Percentiles rank a stretch among this genome's conserved stretches.
phyloP scores from a whole-genome alignment of 92 coral and sea anemone species.

The Porites lobata region DNA sequence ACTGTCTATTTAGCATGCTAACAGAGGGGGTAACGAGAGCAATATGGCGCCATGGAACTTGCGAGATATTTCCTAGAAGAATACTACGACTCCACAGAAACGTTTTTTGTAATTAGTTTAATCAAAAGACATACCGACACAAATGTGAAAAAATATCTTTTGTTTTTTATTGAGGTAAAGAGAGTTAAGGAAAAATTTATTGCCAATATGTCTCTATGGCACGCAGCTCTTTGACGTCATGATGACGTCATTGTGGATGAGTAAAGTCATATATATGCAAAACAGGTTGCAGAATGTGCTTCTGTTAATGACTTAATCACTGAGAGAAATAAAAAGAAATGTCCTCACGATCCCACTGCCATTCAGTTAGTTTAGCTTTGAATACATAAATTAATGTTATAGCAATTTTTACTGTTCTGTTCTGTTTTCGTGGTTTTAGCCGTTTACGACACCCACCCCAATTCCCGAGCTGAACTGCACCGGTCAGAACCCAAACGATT shows the following conservation, averaged over 20 bases:
- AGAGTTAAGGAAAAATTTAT: not conserved
- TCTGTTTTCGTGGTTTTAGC: not conserved
- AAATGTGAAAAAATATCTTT: not conserved
- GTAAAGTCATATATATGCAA: conserved; percentile 23
- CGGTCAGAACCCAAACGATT: not conserved
- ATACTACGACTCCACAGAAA: no score
- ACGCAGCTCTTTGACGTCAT: conserved; percentile 34
- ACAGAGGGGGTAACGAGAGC: not conserved
- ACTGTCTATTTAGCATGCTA: not conserved
- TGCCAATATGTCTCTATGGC: not conserved
- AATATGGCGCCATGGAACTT: not conserved
- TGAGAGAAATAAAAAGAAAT: not conserved
- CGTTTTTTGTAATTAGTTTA: no score
- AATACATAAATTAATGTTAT: not conserved
- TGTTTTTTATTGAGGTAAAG: not conserved
- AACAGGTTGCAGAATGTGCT: not conserved
- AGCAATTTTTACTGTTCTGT: not conserved
- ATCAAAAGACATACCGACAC: no score
- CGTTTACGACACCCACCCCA: not conserved
- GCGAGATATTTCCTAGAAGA: no score
- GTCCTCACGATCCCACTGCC: not conserved
- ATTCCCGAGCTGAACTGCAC: no score
- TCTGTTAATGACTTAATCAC: not conserved
- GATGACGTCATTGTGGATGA: conserved; percentile 28
- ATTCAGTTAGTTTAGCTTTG: not conserved